Base-by-base conservation (phyloP, 2,113 vertebrate species). In the Ictalurus punctatus region DNA sequence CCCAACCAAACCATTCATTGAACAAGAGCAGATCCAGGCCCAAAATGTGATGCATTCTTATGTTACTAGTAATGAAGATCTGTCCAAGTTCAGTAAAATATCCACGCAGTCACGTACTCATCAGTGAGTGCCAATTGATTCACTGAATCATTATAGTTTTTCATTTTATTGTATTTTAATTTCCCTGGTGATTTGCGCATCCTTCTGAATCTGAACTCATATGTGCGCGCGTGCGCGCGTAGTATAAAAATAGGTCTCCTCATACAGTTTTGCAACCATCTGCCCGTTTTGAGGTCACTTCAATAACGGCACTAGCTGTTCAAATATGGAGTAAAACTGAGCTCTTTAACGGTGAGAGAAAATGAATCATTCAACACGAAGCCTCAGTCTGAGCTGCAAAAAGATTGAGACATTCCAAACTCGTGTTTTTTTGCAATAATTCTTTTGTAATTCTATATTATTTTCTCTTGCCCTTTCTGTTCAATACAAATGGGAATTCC, bases 201-300 rank as follows among this genome's bases (percentile, higher is more conserved):
- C 78, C 76, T 13, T 65, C 25, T 65, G 37, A 52, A 27, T 81
- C 83, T 63, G 71, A 82, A 56, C 12, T 40, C 54, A 56, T 56
- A 14, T 56, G 54, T 56, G 54, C 21, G 34, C 19, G 7, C 23
- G 7, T 54, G 87, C 16, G 67, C 34, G 65, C n/a, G 65, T 40
- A 48, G 17, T 67, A 34, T 84, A 74, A 59, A 92, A 90, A 92
- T 87, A 92, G 79, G 83, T 80, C 40, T 89, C 40, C 83, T 88
- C 84, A 59, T 21, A 76, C 73, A 78, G 83, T 76, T 73, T 86
- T 90, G 73, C 52, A 89, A 71, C 54, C 69, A 63, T 85, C 65
- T 85, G 69, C 27, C 23, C 9, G 2, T 87, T 91, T 90, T 61
- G 63, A 90, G 88, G 86, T 91, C 82, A 85, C 23, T 67, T 86